phyloP scores from a whole-genome alignment of 2,113 vertebrate species.

The Austrofundulus limnaeus region DNA sequence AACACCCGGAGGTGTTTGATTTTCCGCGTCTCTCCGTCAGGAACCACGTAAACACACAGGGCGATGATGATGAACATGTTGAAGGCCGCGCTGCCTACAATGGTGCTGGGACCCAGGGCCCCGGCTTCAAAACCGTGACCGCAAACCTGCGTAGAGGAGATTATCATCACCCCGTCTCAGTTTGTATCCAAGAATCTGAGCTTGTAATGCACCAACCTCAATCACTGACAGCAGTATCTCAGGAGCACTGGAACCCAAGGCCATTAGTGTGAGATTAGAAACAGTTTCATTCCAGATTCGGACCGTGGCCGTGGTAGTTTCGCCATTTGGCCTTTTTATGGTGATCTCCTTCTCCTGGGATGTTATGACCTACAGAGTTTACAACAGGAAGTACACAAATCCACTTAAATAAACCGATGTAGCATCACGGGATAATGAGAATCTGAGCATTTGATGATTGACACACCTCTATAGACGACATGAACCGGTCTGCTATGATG shows the following conservation, averaged over 20 bases:
- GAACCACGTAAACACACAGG: slow-evolving; percentile 84
- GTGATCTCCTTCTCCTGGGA: slow-evolving; percentile 86
- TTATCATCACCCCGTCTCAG: slow-evolving; percentile 7
- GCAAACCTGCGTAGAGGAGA: slow-evolving; percentile 69
- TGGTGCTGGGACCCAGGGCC: slow-evolving; percentile 83
- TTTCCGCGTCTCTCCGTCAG: slow-evolving; percentile 81
- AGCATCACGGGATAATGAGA: background rate
- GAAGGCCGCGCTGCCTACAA: slow-evolving; percentile 86
- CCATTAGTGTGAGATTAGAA: slow-evolving; percentile 87
- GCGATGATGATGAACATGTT: slow-evolving; percentile 89
- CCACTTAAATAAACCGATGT: background rate
- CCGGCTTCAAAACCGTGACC: slow-evolving; percentile 82
- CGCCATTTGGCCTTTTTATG: slow-evolving; percentile 81
- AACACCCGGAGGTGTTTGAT: slow-evolving; percentile 86
- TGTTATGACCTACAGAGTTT: slow-evolving; percentile 78
- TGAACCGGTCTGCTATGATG: slow-evolving; percentile 86
- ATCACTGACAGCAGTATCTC: slow-evolving; percentile 87
- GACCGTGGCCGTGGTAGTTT: slow-evolving; percentile 83
- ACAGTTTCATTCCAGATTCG: slow-evolving; percentile 88
- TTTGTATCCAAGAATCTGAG: slow-evolving; percentile 13
- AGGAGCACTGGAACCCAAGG: slow-evolving; percentile 83
- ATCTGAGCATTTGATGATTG: background rate
- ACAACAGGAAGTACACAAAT: background rate
- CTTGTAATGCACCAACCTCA: slow-evolving; percentile 63
- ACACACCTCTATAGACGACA: slow-evolving; percentile 83